These are phyloP conservation scores for Pammene aurita DNA, from an alignment of 2,888 invertebrate genomes.

Conservation along the genomic window DNA sequence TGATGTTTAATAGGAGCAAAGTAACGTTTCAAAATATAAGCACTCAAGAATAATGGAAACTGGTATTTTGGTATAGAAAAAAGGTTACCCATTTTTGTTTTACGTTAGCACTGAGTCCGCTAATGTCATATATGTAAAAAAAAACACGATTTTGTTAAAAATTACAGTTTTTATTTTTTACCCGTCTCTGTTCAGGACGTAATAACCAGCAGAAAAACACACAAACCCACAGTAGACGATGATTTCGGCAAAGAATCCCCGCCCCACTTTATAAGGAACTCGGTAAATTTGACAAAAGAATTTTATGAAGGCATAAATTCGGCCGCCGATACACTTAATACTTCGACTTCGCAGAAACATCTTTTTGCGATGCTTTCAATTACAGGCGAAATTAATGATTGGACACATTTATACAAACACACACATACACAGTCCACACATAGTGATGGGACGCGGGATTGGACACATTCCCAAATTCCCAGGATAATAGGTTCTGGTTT, in stretches of 20 bases:
- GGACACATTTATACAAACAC: constrained; percentile 72
- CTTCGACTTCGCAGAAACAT: constrained; percentile 71
- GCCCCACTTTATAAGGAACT: constrained; percentile 68
- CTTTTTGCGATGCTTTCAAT: constrained; percentile 79
- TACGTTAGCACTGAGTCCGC: no score
- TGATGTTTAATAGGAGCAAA: no score
- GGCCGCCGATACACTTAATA: constrained; percentile 72
- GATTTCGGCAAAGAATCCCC: constrained; percentile 77
- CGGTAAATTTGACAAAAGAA: constrained; percentile 82
- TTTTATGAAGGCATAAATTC: constrained; percentile 81
- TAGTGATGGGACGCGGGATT: background rate
- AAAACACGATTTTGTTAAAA: no score
- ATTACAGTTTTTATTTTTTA: background rate
- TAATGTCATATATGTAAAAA: no score
- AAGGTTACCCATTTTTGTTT: no score
- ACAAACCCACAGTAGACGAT: constrained; percentile 55
- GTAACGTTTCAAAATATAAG: no score
- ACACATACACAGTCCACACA: constrained; percentile 46
- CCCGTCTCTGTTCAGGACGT: constrained; percentile 48
- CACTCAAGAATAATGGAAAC: no score
- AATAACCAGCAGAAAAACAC: constrained; percentile 74
- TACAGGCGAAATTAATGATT: constrained; percentile 81
- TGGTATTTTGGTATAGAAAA: no score
- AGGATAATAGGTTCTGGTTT: background rate
- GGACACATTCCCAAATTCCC: background rate